Conservation (phyloP, 35 echinoderm and acorn worm genomes). For the Anneissia japonica region DNA sequence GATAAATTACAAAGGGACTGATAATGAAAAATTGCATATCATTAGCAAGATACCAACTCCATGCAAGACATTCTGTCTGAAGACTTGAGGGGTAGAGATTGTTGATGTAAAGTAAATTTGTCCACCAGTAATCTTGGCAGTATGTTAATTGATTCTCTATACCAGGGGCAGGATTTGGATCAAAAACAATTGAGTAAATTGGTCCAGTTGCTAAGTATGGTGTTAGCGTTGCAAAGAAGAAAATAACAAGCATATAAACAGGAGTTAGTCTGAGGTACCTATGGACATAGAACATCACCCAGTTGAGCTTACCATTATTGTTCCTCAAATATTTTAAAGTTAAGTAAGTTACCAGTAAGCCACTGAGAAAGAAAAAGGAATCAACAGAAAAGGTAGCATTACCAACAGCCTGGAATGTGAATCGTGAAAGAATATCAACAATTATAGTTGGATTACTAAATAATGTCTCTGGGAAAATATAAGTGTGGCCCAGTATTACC, state of each 20-base stretch:
- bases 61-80: slow-evolving; percentile 21
- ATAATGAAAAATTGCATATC: slow-evolving; percentile 41
- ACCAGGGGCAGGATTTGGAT: too few relatives aligned
- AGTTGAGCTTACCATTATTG: slow-evolving; percentile 33
- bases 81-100: slow-evolving; percentile 50
- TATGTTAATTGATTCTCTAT: too few relatives aligned
- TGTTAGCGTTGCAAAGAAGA: slow-evolving; percentile 15
- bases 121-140: slow-evolving; percentile 48
- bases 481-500: too few relatives aligned
- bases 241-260: slow-evolving; percentile 4
- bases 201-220: slow-evolving; percentile 44
- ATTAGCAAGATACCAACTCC: slow-evolving; percentile 40
- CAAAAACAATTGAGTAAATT: background rate
- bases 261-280: slow-evolving; percentile 52
- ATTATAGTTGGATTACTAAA: too few relatives aligned
- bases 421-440: too few relatives aligned
- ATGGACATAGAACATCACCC: slow-evolving; percentile 76
- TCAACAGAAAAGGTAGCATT: too few relatives aligned
- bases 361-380: slow-evolving; percentile 35
- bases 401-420: too few relatives aligned
- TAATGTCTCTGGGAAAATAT: too few relatives aligned
- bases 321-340: slow-evolving; percentile 48
- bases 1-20: slow-evolving; percentile 3
- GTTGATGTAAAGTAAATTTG: slow-evolving; percentile 43
- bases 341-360: slow-evolving; percentile 44